phyloP scores from a whole-genome alignment of 2,888 invertebrate genomes.

The Drosophila mercatorum region DNA sequence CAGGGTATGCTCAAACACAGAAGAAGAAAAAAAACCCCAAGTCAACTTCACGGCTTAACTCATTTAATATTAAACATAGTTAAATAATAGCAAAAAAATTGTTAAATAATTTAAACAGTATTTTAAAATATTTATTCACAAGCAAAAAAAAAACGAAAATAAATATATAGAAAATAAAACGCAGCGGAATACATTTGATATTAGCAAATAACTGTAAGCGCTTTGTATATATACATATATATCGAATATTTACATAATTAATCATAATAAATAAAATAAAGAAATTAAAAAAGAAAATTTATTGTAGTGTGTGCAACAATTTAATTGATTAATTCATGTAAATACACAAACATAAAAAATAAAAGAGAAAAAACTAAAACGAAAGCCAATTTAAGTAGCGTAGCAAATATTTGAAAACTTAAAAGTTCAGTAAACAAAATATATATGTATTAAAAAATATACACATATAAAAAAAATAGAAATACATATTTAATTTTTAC shows the following conservation, averaged over 20 bases:
- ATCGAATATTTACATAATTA: conserved; percentile 18
- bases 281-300: not conserved
- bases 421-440: not conserved
- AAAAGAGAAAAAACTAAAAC: not conserved
- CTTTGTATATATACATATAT: conserved; percentile 36
- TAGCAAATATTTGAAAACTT: not conserved
- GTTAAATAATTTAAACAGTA: conserved; percentile 41
- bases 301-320: conserved; percentile 19
- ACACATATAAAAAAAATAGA: not conserved
- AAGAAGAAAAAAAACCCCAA: not conserved
- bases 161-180: conserved; percentile 1
- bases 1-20: conserved; percentile 12
- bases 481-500: not conserved
- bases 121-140: conserved; percentile 33
- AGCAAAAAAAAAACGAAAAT: not conserved
- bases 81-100: conserved; percentile 1
- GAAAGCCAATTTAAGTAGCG: not conserved
- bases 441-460: not conserved
- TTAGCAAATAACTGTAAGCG: conserved; percentile 23
- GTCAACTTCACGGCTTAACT: not conserved
- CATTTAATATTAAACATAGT: conserved; percentile 1
- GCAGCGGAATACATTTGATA: conserved; percentile 15
- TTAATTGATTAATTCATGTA: conserved; percentile 38
- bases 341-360: conserved; percentile 32
- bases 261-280: conserved; percentile 9